phyloP scores from a whole-genome alignment of 1,140 invertebrate genomes.

The Bombus ignitus region DNA sequence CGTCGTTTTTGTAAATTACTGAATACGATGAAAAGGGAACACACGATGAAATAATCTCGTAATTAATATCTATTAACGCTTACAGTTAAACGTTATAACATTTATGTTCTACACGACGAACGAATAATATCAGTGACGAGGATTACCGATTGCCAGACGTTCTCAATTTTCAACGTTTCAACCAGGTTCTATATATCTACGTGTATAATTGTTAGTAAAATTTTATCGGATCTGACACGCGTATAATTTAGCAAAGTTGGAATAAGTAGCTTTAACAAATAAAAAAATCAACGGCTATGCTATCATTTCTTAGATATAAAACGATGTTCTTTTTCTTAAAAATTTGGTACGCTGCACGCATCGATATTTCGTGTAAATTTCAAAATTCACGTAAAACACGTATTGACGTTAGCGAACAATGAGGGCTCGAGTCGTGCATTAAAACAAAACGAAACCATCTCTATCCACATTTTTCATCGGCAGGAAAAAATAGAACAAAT shows the following conservation, averaged over 20 bases:
- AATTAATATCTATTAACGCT: background rate
- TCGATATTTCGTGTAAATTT: background rate
- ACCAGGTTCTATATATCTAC: background rate
- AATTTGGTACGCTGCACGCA: background rate
- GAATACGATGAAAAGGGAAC: too few relatives aligned
- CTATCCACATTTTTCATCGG: constrained; percentile 6
- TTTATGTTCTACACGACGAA: background rate
- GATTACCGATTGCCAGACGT: background rate
- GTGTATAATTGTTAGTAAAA: background rate
- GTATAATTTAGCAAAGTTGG: too few relatives aligned
- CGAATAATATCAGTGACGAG: background rate
- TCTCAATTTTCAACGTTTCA: background rate
- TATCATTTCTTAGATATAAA: background rate
- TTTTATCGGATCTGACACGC: too few relatives aligned
- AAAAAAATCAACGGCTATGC: background rate
- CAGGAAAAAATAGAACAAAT: constrained; percentile 8
- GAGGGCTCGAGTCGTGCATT: constrained; percentile 6
- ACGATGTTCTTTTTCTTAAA: too few relatives aligned
- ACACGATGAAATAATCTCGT: background rate
- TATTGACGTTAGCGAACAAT: constrained; percentile 24
- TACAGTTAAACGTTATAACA: background rate
- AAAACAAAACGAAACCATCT: constrained; percentile 29
- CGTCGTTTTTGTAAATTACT: too few relatives aligned
- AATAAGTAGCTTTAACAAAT: background rate
- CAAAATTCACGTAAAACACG: constrained; percentile 20